Conservation (phyloP, 1,140 invertebrate species). For the Spodoptera frugiperda region DNA sequence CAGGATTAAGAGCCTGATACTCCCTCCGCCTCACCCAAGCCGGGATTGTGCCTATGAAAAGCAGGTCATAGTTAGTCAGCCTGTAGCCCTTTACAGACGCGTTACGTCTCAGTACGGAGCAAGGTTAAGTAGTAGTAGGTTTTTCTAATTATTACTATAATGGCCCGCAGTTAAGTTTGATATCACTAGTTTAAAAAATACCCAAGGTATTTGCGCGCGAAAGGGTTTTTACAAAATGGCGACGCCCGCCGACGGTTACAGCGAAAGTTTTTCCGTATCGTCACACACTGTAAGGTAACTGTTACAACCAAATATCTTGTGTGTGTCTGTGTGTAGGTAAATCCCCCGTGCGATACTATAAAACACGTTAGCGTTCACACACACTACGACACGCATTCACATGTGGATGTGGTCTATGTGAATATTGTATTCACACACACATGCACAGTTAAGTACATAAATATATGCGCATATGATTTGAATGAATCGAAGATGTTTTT, state of each 20-base stretch:
- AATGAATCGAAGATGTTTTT: background rate
- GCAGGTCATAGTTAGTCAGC: too few species aligned
- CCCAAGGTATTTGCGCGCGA: background rate
- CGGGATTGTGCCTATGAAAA: too few species aligned
- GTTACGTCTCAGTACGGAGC: too few species aligned
- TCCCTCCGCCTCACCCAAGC: too few species aligned
- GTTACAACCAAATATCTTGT: too few species aligned
- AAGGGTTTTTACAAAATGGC: slow-evolving; percentile 1
- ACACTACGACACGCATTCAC: background rate
- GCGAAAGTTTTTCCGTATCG: slow-evolving; percentile 11
- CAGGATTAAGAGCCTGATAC: too few species aligned
- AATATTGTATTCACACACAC: background rate
- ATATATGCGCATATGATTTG: slow-evolving; percentile 11
- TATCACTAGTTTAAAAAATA: background rate
- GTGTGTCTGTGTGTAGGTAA: background rate
- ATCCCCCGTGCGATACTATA: background rate
- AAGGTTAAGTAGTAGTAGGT: too few species aligned
- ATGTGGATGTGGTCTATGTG: background rate
- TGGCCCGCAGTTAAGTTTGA: too few species aligned
- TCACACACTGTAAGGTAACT: background rate
- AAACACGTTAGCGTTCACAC: slow-evolving; percentile 4
- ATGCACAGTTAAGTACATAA: background rate
- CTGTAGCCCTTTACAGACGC: too few species aligned
- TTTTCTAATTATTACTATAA: too few species aligned
- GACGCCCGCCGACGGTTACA: background rate